phyloP scores from a whole-genome alignment of 2,797 vertebrate species.

The Alouatta caraya region DNA sequence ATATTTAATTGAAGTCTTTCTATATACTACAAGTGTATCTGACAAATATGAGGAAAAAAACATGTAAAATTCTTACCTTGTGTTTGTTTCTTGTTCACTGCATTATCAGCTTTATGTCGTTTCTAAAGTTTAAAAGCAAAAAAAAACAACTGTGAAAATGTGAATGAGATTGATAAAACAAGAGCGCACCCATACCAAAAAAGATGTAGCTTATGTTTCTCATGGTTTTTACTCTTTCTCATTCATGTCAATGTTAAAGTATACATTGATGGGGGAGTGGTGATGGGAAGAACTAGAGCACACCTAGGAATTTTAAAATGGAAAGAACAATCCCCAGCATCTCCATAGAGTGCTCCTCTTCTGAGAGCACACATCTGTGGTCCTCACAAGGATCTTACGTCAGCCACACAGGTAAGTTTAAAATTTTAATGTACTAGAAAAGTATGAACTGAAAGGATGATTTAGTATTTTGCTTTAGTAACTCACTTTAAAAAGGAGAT shows the following conservation, averaged over 20 bases:
- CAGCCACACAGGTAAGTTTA: not conserved
- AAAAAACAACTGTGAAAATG: slow-evolving; percentile 40
- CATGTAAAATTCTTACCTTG: slow-evolving; percentile 90
- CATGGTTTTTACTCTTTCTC: not conserved
- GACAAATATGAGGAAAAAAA: not conserved
- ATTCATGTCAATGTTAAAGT: not conserved
- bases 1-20: not conserved
- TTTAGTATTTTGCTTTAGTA: slow-evolving; percentile 53
- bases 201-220: not conserved
- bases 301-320: not conserved
- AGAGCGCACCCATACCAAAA: not conserved
- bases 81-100: slow-evolving; percentile 98
- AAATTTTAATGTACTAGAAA: not conserved
- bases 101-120: slow-evolving; percentile 97
- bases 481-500: slow-evolving; percentile 20
- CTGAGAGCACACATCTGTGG: not conserved
- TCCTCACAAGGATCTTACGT: not conserved
- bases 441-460: not conserved
- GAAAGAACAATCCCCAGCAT: not conserved
- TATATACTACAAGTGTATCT: not conserved
- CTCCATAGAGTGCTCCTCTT: not conserved
- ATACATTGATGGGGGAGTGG: rapidly evolving
- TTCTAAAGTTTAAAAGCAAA: slow-evolving; percentile 88
- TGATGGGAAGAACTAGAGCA: not conserved
- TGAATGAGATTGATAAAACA: not conserved